These are phyloP conservation scores for Heliconius ismenius DNA, from an alignment of 2,888 invertebrate genomes.

Conservation along the genomic window DNA sequence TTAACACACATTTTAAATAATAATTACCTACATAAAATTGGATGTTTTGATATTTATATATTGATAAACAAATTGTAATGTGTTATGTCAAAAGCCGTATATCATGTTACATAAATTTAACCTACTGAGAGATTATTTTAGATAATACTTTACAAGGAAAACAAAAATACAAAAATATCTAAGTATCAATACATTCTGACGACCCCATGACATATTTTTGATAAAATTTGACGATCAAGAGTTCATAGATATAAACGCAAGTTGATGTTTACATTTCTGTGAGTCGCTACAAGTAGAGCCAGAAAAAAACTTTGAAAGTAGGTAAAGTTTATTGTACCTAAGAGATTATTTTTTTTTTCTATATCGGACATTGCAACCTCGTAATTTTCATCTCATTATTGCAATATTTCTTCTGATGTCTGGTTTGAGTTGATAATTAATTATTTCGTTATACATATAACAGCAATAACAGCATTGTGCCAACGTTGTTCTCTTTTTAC, in stretches of 20 bases:
- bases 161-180: not conserved
- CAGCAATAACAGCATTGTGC: no score
- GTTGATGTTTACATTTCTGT: no score
- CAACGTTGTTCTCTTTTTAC: no score
- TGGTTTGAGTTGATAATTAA: no score
- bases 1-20: not conserved
- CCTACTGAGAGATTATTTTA: not conserved
- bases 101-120: slow-evolving; percentile 2
- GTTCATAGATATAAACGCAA: slow-evolving; percentile 7
- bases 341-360: no score
- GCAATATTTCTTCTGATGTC: no score
- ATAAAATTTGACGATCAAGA: not conserved
- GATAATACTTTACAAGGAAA: not conserved
- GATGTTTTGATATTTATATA: not conserved
- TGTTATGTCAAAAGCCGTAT: not conserved
- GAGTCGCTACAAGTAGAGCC: no score
- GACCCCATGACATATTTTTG: slow-evolving; percentile 4
- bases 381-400: no score
- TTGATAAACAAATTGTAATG: slow-evolving; percentile 4
- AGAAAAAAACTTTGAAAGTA: no score
- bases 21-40: not conserved
- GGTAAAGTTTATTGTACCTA: no score
- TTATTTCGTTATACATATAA: no score
- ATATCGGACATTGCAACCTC: no score
- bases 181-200: not conserved